Conservation (phyloP, 2,888 invertebrate species). For the Euzetes globulus region DNA sequence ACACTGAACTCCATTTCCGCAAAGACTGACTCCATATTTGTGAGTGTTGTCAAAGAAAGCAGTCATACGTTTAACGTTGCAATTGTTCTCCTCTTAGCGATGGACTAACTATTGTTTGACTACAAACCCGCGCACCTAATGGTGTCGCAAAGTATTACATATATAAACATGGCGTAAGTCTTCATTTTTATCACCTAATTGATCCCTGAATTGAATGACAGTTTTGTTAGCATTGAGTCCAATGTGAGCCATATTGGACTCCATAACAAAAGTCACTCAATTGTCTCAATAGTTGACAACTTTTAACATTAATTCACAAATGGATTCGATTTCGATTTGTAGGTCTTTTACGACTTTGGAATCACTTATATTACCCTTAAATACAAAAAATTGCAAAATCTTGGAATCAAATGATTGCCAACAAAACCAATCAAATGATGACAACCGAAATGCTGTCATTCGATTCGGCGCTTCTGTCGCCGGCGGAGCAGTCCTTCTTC, state of each 20-base stretch:
- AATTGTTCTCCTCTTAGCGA: not conserved
- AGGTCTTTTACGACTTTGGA: slow-evolving; percentile 5
- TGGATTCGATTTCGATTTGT: not conserved
- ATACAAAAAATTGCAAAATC: not conserved
- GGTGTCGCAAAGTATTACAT: slow-evolving; percentile 6
- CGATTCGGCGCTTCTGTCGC: not conserved
- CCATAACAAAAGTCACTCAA: not conserved
- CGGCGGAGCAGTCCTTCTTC: not conserved
- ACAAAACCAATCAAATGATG: not conserved
- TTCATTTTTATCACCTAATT: not conserved
- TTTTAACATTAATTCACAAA: not conserved
- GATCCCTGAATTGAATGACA: not conserved
- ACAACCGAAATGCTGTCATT: not conserved
- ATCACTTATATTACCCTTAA: not conserved
- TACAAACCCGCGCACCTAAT: not conserved
- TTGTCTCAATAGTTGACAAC: not conserved
- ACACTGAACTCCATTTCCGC: slow-evolving; percentile 2
- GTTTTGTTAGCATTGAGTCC: not conserved
- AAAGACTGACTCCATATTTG: too few species aligned
- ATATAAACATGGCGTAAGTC: slow-evolving; percentile 24
- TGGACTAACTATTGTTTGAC: slow-evolving; percentile 1
- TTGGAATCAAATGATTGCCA: not conserved
- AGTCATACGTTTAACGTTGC: not conserved
- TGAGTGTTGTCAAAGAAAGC: not conserved
- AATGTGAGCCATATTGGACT: not conserved